These are phyloP conservation scores for Aleiodes testaceus DNA, from an alignment of 2,888 invertebrate genomes.

Conservation along the genomic window DNA sequence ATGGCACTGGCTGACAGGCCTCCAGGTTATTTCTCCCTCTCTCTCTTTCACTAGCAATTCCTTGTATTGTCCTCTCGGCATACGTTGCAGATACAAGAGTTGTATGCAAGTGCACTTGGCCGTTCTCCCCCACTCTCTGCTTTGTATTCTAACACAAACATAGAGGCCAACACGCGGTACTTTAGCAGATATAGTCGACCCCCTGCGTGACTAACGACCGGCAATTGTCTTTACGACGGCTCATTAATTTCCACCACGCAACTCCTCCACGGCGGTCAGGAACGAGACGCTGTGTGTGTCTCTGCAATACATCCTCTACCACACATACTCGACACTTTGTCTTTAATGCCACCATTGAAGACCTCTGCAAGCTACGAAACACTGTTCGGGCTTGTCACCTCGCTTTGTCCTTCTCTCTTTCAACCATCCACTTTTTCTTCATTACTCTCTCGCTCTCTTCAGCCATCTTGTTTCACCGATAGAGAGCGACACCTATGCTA, in stretches of 20 bases:
- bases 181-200: slow-evolving; percentile 43
- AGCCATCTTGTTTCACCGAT: slow-evolving; percentile 44
- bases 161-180: slow-evolving; percentile 22
- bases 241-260: slow-evolving; percentile 59
- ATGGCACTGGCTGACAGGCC: slow-evolving; percentile 30
- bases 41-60: slow-evolving; percentile 6
- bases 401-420: slow-evolving; percentile 10
- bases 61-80: not conserved
- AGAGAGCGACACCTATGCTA: slow-evolving; percentile 41
- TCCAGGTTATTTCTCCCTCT: slow-evolving; percentile 29
- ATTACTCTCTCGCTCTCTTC: slow-evolving; percentile 16
- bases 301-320: slow-evolving; percentile 46
- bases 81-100: slow-evolving; percentile 31
- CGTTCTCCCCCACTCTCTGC: slow-evolving; percentile 3
- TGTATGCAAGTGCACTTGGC: slow-evolving; percentile 16
- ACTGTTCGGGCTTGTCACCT: slow-evolving; percentile 33
- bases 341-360: slow-evolving; percentile 45
- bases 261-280: slow-evolving; percentile 53
- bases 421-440: slow-evolving; percentile 3
- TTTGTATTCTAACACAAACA: slow-evolving; percentile 33
- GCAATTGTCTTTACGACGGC: slow-evolving; percentile 62
- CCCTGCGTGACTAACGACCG: slow-evolving; percentile 59
- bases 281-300: slow-evolving; percentile 39
- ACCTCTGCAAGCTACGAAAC: slow-evolving; percentile 18
- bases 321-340: slow-evolving; percentile 53